Base-by-base conservation (phyloP, 2,113 vertebrate genomes). In the Saccopteryx leptura region DNA sequence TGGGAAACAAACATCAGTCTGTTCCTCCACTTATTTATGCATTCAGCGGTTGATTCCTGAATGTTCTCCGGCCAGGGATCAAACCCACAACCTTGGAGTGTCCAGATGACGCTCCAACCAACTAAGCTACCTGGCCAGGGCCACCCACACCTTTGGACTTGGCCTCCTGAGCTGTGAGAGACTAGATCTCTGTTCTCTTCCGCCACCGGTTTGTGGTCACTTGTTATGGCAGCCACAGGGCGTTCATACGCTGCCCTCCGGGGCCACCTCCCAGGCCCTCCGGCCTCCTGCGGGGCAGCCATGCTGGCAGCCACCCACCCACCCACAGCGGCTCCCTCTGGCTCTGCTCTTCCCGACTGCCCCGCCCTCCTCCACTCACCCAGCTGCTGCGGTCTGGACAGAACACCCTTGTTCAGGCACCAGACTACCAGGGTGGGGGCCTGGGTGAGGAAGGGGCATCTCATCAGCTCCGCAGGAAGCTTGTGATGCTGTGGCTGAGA, bases 401-500 rank as follows among this genome's bases (percentile, higher is more conserved):
- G 33, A 0, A 17, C 1, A 21, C 56, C 11, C n/a, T 80, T 18
- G 9, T 7, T 18, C 66, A 56, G 56, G 26, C 71, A n/a, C 7
- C 13, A 88, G 48, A 21, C 65, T n/a, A 1, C 19, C 4, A 6
- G 61, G 52, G 19, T 19, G 19, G 88, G 18, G 1, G 5, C 28
- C 17, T 87, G 82, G 28, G 52, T 28, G 0, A 0, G 0, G 15
- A 2, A 0, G 0, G 31, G 1, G 46, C 31, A 0, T 13, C 2
- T 0, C 4, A 0, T 87, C 76, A 19, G 52, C 48, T 0, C 84
- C 7, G 0, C 2, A 0, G 68, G 74, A 56, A 71, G 54, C 61
- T 31, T 8, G 48, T 66, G 46, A 54, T 33, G 26, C 5, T 5
- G 24, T 26, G 21, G 46, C 81, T 48, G 58, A 65, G 90, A 65